These are phyloP conservation scores for Brachyrhaphis roseni DNA, from an alignment of 2,797 vertebrate genomes.

Conservation along the genomic window DNA sequence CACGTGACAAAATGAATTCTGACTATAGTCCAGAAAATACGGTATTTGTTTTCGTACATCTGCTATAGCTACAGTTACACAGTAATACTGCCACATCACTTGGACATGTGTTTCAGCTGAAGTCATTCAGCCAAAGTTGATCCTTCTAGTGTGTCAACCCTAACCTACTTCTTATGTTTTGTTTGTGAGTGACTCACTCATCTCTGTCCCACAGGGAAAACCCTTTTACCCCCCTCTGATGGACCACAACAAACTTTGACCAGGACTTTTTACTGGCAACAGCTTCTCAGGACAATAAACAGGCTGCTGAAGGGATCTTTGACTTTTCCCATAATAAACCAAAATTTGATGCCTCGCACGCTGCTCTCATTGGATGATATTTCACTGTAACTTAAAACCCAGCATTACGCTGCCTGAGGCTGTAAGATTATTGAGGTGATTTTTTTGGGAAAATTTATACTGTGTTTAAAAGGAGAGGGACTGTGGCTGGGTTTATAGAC, in stretches of 20 bases:
- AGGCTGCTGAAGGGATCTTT: conserved; percentile 36
- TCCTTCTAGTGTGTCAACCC: conserved; percentile 35
- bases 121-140: conserved; percentile 55
- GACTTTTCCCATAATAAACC: conserved; percentile 62
- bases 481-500: not conserved
- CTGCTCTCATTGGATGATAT: conserved; percentile 30
- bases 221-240: conserved; percentile 22
- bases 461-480: not conserved
- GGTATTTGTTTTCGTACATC: conserved; percentile 1
- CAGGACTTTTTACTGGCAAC: conserved; percentile 61
- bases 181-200: conserved; percentile 41
- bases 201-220: conserved; percentile 39
- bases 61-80: not conserved
- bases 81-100: conserved; percentile 26
- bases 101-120: not conserved
- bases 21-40: too few relatives aligned
- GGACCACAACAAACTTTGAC: conserved; percentile 72
- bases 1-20: too few relatives aligned
- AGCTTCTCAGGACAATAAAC: conserved; percentile 61
- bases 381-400: conserved; percentile 27
- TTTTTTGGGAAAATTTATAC: not conserved
- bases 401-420: not conserved
- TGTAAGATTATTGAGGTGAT: not conserved
- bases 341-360: conserved; percentile 19
- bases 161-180: conserved; percentile 27